These are phyloP conservation scores for Spialia ferax DNA, from an alignment of 2,888 invertebrate genomes.

Conservation along the genomic window DNA sequence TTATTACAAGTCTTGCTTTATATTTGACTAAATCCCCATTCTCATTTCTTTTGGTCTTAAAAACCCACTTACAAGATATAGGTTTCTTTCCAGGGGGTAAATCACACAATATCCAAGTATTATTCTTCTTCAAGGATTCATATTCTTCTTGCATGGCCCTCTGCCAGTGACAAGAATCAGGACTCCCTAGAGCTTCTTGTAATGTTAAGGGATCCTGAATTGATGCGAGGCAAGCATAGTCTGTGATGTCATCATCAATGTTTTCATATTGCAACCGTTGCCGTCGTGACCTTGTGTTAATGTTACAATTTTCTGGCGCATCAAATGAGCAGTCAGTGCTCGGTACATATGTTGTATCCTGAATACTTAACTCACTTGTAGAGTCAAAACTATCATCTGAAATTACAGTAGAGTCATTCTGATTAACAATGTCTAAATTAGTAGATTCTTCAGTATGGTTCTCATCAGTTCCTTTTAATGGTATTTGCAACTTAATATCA, in stretches of 20 bases:
- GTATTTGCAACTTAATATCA: constrained; percentile 17
- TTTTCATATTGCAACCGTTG: neutral
- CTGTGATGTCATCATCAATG: neutral
- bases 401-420: neutral
- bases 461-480: neutral
- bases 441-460: neutral
- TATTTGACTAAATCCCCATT: neutral
- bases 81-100: constrained; percentile 35
- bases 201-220: neutral
- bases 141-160: constrained; percentile 41
- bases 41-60: neutral
- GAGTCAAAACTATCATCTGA: neutral
- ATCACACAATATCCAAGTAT: constrained; percentile 41
- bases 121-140: constrained; percentile 38
- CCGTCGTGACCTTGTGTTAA: neutral
- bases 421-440: neutral
- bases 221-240: neutral
- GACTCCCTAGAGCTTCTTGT: constrained; percentile 37
- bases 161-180: constrained; percentile 16
- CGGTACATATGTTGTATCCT: neutral
- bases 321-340: neutral
- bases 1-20: constrained; percentile 10
- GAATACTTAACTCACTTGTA: neutral
- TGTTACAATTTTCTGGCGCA: neutral
- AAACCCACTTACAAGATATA: constrained; percentile 9